These are phyloP conservation scores for Leptopilina clavipes DNA, from an alignment of 1,140 invertebrate species.

Conservation along the genomic window DNA sequence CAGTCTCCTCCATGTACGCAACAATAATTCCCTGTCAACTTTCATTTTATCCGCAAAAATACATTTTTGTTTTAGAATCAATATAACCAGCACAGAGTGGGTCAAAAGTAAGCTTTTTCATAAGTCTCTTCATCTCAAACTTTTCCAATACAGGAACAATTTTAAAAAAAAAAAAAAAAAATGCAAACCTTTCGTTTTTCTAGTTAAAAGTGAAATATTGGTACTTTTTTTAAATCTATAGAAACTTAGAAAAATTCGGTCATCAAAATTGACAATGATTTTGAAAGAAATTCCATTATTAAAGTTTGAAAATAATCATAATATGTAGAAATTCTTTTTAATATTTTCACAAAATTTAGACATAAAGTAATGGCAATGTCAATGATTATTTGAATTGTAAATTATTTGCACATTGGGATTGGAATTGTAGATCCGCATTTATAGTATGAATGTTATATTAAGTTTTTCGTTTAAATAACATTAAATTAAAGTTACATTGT, in stretches of 20 bases:
- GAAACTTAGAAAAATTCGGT: slow-evolving; percentile 8
- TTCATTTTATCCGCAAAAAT: slow-evolving; percentile 16
- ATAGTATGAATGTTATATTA: slow-evolving; percentile 20
- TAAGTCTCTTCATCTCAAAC: not conserved
- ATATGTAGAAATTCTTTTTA: too few relatives aligned
- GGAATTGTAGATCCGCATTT: slow-evolving; percentile 5
- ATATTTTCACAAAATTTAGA: not conserved
- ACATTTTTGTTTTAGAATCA: slow-evolving; percentile 20
- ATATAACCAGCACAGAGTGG: slow-evolving; percentile 10
- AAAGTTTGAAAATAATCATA: not conserved
- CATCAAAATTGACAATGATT: not conserved
- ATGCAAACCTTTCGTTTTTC: not conserved
- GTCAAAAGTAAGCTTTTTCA: slow-evolving; percentile 15
- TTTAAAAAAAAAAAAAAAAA: not conserved
- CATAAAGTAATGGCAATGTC: not conserved
- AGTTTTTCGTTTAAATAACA: slow-evolving; percentile 29
- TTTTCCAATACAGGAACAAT: slow-evolving; percentile 19
- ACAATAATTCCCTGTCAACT: slow-evolving; percentile 16
- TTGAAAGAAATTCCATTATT: not conserved
- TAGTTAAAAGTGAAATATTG: not conserved
- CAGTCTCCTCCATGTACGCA: slow-evolving; percentile 28
- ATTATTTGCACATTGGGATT: slow-evolving; percentile 14
- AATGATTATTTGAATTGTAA: not conserved
- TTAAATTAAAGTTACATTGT: slow-evolving; percentile 20
- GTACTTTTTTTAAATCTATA: not conserved